Conservation (phyloP, 2,888 invertebrate species). For the Formica aserva region DNA sequence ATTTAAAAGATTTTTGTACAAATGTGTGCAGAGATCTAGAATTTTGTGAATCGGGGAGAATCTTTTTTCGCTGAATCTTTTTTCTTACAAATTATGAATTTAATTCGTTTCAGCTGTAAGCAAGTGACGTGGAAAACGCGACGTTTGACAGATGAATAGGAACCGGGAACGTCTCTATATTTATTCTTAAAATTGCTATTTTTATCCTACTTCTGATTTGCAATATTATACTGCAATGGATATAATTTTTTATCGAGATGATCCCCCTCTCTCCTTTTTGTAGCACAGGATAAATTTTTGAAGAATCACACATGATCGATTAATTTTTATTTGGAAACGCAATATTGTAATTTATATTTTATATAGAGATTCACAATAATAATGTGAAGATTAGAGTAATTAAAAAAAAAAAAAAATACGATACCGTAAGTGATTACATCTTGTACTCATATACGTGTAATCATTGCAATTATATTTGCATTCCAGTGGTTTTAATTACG, state of each 20-base stretch:
- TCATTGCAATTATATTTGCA: constrained; percentile 5
- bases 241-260: not conserved
- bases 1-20: not conserved
- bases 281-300: not conserved
- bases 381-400: not conserved
- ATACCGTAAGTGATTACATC: not conserved
- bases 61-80: not conserved
- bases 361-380: not conserved
- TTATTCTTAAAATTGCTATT: not conserved
- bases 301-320: not conserved
- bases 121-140: not conserved
- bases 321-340: not conserved
- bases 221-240: not conserved
- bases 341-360: not conserved
- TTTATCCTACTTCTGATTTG: not conserved
- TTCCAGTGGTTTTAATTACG: not conserved
- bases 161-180: not conserved
- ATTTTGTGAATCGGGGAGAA: not conserved
- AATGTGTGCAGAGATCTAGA: not conserved
- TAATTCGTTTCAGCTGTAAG: not conserved
- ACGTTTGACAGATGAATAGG: not conserved
- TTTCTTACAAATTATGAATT: not conserved
- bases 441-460: not conserved
- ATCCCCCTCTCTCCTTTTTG: not conserved
- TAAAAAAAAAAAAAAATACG: not conserved